Evolutionary conservation across 2,888 invertebrate species (phyloP).

Genomic region (Vanessa cardui): DNA sequence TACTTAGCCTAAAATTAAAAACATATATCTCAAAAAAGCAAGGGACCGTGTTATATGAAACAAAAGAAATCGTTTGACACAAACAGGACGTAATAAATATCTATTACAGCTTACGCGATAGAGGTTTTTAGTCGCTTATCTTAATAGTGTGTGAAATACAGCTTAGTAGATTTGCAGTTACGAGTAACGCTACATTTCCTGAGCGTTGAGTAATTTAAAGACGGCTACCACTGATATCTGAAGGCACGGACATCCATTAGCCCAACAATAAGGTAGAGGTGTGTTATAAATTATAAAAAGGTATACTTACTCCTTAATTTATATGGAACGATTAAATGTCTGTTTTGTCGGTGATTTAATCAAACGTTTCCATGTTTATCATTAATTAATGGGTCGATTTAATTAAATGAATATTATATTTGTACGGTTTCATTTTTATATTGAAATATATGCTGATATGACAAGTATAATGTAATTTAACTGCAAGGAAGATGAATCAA

Average conservation of each 20-base stretch:
- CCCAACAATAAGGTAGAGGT: conserved; percentile 68
- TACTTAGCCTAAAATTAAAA: too few species aligned
- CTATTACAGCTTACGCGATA: conserved; percentile 58
- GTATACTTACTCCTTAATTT: conserved; percentile 77
- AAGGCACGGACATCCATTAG: conserved; percentile 67
- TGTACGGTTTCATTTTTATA: too few species aligned
- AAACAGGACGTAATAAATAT: conserved; percentile 62
- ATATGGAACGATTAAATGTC: conserved; percentile 49
- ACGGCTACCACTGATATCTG: conserved; percentile 75
- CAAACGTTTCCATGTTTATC: too few species aligned
- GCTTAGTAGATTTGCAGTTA: conserved; percentile 73
- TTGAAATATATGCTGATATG: too few species aligned
- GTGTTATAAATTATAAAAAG: conserved; percentile 72
- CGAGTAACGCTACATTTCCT: conserved; percentile 70
- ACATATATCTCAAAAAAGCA: background rate
- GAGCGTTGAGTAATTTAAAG: conserved; percentile 76
- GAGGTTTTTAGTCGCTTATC: conserved; percentile 45
- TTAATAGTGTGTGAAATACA: conserved; percentile 64
- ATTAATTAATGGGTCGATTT: too few species aligned
- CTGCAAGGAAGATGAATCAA: too few species aligned
- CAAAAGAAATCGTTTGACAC: conserved; percentile 27
- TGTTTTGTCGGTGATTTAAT: background rate
- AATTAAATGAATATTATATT: too few species aligned
- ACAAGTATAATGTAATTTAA: too few species aligned
- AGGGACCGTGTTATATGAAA: background rate